Conservation (phyloP, 2,113 vertebrate genomes). For the Rhinopomastus cyanomelas region DNA sequence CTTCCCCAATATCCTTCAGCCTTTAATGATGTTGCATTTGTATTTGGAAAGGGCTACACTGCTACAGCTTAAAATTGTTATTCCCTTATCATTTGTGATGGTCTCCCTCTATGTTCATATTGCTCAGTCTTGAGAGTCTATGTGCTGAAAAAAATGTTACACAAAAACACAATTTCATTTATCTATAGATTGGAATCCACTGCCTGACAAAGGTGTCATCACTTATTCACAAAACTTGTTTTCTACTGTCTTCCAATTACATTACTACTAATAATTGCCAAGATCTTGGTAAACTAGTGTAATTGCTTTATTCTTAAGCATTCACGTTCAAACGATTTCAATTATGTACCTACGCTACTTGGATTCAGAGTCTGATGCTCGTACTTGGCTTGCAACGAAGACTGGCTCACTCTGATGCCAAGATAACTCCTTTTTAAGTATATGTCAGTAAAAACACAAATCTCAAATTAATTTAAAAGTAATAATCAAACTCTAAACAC, state of each 20-base stretch:
- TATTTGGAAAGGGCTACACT: neutral
- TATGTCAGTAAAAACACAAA: neutral
- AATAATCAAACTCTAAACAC: neutral
- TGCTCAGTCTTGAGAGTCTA: neutral
- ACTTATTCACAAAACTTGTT: neutral
- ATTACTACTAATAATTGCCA: neutral
- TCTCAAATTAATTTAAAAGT: neutral
- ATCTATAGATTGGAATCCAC: neutral
- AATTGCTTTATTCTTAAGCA: neutral
- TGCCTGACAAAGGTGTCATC: neutral
- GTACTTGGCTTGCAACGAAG: neutral
- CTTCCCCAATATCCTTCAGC: neutral
- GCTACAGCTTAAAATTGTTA: neutral
- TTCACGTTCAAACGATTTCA: neutral
- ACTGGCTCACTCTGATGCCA: neutral
- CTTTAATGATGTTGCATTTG: neutral
- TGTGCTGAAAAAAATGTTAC: neutral
- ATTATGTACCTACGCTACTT: neutral
- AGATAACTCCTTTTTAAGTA: neutral
- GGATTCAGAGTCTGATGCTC: neutral
- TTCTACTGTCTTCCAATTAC: neutral
- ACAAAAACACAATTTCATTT: neutral
- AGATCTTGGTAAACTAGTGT: neutral
- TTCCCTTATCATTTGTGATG: neutral
- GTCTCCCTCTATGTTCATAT: neutral